Evolutionary conservation across 2,888 invertebrate species (phyloP), one percentile per base, ranked within the genome.

Genomic region (Melolontha melolontha): DNA sequence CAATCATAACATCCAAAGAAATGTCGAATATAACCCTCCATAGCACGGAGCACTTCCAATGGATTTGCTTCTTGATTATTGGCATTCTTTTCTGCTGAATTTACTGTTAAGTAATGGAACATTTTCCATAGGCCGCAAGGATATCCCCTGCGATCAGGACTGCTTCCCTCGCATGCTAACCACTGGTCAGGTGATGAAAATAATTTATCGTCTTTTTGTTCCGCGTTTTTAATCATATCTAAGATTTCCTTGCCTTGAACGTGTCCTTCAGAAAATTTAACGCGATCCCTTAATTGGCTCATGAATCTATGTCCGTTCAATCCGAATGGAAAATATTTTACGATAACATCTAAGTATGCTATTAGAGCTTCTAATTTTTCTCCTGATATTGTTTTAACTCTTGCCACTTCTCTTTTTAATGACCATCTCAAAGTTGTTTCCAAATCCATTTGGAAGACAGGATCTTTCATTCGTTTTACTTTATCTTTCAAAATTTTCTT

Each of bases 1-100:
- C 98, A 99, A 69, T 95, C 94, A 2, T 90, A 87, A 80, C 99
- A 99, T 2, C 97, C 95, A 83, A 99, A 97, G 85, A 96, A 99
- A 81, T 95, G 81, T 77, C 92, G 92, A 16, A 98, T 88, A 81
- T 96, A 99, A 0, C 91, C 94, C 78, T 92, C 89, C 87, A 98
- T 94, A 0, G 93, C 92, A 74, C 87, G 87, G 5, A 98, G 83
- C 1, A 96, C 91, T 79, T 90, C 90, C 2, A 88, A 85, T 0
- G 92, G 90, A 78, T 89, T 86, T 2, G 79, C 77, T 7, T 86
- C 84, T 44, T 84, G 66, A 12, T 72, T 71, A 4, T 73, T 71
- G 1, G 59, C 51, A 22, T 77, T 75, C 27, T 69, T 72, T 52
- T 76, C 75, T 27, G 87, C 87, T 10, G 93, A 91, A 79, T 91